A percentile compares a stretch with the other conserved stretches of the same genome.
These are phyloP conservation scores for Macrophya annulata DNA, from an alignment of 2,888 invertebrate genomes.

Conservation along the genomic window DNA sequence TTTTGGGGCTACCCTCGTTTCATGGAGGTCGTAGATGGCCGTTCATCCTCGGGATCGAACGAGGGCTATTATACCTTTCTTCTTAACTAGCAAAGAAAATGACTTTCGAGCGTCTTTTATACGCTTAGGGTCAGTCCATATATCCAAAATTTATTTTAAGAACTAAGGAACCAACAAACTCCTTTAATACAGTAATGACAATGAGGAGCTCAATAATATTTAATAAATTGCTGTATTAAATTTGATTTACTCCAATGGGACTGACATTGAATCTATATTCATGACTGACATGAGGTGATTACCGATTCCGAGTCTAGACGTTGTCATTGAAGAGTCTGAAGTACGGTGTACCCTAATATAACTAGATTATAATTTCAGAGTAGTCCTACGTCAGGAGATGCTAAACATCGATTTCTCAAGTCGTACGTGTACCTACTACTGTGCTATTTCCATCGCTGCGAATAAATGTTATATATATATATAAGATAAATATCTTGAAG, in stretches of 20 bases:
- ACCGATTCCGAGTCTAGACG: conserved; percentile 8
- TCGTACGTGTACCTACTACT: background rate
- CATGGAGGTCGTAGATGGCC: background rate
- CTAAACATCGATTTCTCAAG: background rate
- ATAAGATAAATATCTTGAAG: background rate
- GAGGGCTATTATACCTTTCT: background rate
- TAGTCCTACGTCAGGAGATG: background rate
- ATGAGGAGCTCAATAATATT: too few species aligned
- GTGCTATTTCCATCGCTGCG: background rate
- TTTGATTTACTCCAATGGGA: background rate
- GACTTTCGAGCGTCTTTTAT: background rate
- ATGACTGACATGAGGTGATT: background rate
- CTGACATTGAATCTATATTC: background rate
- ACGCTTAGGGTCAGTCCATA: background rate
- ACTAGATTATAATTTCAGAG: background rate
- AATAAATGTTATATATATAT: background rate
- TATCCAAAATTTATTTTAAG: background rate
- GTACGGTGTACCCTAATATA: background rate
- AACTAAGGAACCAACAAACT: too few species aligned
- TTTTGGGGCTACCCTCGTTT: conserved; percentile 30
- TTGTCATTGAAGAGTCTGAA: background rate
- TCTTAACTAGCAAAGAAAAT: background rate
- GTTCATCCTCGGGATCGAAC: background rate
- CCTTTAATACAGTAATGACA: too few species aligned
- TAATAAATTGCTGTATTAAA: background rate